These are phyloP conservation scores for Corythucha ciliata DNA, from an alignment of 2,888 invertebrate genomes.

Conservation along the genomic window DNA sequence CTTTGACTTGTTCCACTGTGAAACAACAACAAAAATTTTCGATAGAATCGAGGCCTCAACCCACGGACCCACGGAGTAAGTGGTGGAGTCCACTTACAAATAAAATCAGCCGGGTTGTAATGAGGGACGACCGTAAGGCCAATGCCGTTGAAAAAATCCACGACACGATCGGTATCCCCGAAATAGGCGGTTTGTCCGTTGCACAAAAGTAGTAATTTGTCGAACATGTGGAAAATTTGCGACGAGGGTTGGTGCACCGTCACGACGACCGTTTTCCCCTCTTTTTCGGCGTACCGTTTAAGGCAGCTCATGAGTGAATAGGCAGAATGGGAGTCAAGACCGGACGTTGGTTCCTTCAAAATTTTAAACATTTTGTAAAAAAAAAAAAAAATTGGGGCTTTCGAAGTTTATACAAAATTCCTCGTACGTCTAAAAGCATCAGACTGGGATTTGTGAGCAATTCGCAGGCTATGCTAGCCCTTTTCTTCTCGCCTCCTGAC, in stretches of 20 bases:
- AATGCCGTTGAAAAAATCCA: constrained; percentile 60
- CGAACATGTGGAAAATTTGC: constrained; percentile 74
- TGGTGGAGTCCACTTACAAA: constrained; percentile 50
- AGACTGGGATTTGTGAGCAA: constrained; percentile 68
- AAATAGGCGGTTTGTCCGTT: constrained; percentile 65
- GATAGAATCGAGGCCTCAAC: background rate
- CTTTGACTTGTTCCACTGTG: constrained; percentile 67
- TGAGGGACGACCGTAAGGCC: constrained; percentile 63
- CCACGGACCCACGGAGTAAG: background rate
- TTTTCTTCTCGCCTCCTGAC: constrained; percentile 74
- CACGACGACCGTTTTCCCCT: constrained; percentile 67
- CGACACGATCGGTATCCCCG: constrained; percentile 60
- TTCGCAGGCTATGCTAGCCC: constrained; percentile 74
- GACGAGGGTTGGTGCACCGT: constrained; percentile 77
- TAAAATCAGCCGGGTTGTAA: constrained; percentile 78
- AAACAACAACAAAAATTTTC: constrained; percentile 29
- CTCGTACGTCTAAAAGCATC: constrained; percentile 69
- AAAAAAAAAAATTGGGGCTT: no score
- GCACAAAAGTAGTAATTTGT: constrained; percentile 59
- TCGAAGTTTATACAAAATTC: no score
- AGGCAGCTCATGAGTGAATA: constrained; percentile 62
- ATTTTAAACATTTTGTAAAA: background rate
- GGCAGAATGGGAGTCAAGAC: constrained; percentile 70
- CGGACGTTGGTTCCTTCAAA: constrained; percentile 69
- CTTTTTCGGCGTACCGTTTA: constrained; percentile 62